Evolutionary conservation across 2,888 invertebrate species (phyloP).

Genomic region (Globia sparganii): DNA sequence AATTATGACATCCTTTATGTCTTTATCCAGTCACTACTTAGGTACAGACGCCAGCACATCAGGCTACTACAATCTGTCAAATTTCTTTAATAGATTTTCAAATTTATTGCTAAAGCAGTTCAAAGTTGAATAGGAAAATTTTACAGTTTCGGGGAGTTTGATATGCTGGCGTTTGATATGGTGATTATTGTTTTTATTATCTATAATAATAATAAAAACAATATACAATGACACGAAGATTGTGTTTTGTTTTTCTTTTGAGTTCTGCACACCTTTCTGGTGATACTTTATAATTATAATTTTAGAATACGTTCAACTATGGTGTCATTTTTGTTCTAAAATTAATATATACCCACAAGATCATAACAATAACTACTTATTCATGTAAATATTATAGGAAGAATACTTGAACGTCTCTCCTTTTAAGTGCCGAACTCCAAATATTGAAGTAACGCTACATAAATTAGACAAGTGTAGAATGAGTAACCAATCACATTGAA

Average conservation of each 20-base stretch:
- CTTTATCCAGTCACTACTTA: no score
- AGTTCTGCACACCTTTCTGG: neutral
- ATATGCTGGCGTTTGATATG: no score
- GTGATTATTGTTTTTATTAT: no score
- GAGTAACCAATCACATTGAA: slow-evolving; percentile 35
- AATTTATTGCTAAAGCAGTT: no score
- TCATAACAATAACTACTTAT: neutral
- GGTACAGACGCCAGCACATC: no score
- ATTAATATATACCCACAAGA: slow-evolving; percentile 4
- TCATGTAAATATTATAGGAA: slow-evolving; percentile 27
- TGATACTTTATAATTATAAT: neutral
- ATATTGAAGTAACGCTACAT: slow-evolving; percentile 60
- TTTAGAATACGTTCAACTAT: neutral
- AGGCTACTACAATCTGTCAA: no score
- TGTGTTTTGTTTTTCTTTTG: neutral
- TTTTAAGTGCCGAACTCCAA: slow-evolving; percentile 32
- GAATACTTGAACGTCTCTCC: slow-evolving; percentile 45
- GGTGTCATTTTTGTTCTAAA: neutral
- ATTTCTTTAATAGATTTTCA: no score
- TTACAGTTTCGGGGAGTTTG: no score
- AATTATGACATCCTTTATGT: no score
- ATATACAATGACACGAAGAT: no score
- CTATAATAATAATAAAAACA: no score
- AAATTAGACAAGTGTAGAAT: slow-evolving; percentile 52
- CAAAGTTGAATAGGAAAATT: no score